Percentiles rank a stretch among this genome's conserved stretches.
Evolutionary conservation across 2,797 vertebrate species (phyloP).

Genomic region (Anolis apletophallus): DNA sequence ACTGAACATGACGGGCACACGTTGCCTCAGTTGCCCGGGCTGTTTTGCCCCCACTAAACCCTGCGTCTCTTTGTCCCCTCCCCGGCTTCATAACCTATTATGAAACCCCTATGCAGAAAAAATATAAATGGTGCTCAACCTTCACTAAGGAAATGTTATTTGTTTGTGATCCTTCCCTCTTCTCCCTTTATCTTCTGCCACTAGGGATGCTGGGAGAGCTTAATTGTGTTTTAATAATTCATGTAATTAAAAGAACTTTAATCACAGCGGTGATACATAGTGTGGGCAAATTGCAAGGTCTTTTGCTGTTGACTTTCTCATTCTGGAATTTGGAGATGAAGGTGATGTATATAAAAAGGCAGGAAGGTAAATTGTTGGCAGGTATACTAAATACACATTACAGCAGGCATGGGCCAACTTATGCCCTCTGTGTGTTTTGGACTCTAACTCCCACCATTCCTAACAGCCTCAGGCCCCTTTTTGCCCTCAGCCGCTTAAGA

Average conservation of each 20-base stretch:
- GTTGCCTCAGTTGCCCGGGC: neutral
- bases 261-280: neutral
- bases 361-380: neutral
- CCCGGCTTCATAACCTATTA: neutral
- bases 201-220: neutral
- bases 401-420: too few relatives aligned
- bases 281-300: neutral
- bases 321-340: neutral
- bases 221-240: conserved; percentile 2
- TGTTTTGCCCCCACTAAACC: neutral
- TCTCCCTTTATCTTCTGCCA: neutral
- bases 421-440: too few relatives aligned
- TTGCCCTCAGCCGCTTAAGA: too few relatives aligned
- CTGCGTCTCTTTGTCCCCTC: neutral
- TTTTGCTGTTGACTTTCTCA: neutral
- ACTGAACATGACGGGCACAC: neutral
- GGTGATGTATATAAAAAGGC: neutral
- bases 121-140: neutral
- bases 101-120: neutral
- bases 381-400: too few relatives aligned
- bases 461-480: too few relatives aligned
- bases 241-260: neutral
- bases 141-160: neutral
- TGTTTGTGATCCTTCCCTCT: neutral
- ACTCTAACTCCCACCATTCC: too few relatives aligned